Evolutionary conservation across 2,888 invertebrate species (phyloP).

Genomic region (Frankliniella intonsa): DNA sequence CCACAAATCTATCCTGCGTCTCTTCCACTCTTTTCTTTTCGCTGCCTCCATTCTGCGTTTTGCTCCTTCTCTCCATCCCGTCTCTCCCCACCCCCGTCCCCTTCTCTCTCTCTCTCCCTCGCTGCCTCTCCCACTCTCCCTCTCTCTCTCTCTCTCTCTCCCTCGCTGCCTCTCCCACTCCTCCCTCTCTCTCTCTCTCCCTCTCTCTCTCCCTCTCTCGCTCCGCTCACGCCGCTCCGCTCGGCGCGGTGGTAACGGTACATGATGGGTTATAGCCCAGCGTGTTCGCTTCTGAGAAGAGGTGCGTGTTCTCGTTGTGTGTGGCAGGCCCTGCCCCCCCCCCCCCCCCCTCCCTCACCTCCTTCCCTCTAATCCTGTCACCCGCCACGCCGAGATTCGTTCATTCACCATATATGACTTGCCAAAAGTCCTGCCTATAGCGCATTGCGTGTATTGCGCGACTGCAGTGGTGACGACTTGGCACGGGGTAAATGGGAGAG

Average conservation of each 20-base stretch:
- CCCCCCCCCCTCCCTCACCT: too few species aligned
- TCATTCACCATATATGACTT: not conserved
- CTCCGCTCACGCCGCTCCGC: not conserved
- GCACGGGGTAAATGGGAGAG: too few species aligned
- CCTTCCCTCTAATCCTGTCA: too few species aligned
- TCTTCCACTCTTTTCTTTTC: not conserved
- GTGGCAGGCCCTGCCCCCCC: not conserved
- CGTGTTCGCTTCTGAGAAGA: constrained; percentile 4
- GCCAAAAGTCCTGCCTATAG: too few species aligned
- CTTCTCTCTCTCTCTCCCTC: not conserved
- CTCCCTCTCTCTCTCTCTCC: not conserved
- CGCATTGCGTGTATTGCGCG: too few species aligned
- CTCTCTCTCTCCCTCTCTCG: not conserved
- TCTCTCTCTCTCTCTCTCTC: not conserved
- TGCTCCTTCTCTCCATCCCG: not conserved
- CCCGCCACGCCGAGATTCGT: not conserved
- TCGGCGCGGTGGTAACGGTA: not conserved
- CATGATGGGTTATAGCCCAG: not conserved
- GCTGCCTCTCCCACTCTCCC: not conserved
- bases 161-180: not conserved
- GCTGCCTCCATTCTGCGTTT: too few species aligned
- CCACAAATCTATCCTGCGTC: too few species aligned
- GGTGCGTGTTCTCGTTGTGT: constrained; percentile 20
- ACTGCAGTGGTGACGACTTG: too few species aligned
- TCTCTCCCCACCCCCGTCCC: not conserved